Evolutionary conservation across 2,797 vertebrate species (phyloP).

Genomic region (Lerista edwardsae): DNA sequence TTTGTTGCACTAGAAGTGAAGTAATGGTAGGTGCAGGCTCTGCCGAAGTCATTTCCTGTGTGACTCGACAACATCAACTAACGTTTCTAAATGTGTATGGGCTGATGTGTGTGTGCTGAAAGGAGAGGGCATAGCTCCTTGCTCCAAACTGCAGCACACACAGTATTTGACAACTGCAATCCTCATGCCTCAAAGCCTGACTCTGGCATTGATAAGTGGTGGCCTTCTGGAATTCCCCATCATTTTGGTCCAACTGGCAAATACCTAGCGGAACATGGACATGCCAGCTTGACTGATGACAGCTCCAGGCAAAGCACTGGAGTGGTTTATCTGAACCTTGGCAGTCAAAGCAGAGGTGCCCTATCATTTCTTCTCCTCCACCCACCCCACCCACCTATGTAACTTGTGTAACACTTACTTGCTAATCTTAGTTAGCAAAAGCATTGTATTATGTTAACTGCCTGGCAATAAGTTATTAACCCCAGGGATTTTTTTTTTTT

Average conservation of each 20-base stretch:
- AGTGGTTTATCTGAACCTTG: slow-evolving; percentile 50
- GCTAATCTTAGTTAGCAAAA: slow-evolving; percentile 66
- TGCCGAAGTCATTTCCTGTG: background rate
- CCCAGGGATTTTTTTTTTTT: slow-evolving; percentile 19
- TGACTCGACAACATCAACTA: background rate
- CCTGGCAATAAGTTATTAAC: background rate
- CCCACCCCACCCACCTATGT: slow-evolving; percentile 48
- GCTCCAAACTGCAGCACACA: background rate
- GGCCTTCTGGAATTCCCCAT: slow-evolving; percentile 44
- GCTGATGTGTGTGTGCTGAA: background rate
- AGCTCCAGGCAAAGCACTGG: slow-evolving; percentile 62
- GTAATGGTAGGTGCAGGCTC: background rate
- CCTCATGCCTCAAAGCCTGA: slow-evolving; percentile 14
- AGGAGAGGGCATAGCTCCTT: background rate
- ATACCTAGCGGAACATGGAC: slow-evolving; percentile 50
- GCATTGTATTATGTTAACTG: background rate
- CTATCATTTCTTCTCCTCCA: slow-evolving; percentile 28
- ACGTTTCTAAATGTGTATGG: background rate
- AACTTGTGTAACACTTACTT: slow-evolving; percentile 54
- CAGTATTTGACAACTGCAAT: slow-evolving; percentile 31
- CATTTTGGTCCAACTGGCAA: background rate
- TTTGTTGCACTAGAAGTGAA: background rate
- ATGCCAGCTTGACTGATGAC: slow-evolving; percentile 42
- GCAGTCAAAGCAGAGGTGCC: slow-evolving; percentile 44
- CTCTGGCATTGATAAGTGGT: slow-evolving; percentile 38